Conservation (phyloP, 2,113 vertebrate species). For the Tetraodon nigroviridis region DNA sequence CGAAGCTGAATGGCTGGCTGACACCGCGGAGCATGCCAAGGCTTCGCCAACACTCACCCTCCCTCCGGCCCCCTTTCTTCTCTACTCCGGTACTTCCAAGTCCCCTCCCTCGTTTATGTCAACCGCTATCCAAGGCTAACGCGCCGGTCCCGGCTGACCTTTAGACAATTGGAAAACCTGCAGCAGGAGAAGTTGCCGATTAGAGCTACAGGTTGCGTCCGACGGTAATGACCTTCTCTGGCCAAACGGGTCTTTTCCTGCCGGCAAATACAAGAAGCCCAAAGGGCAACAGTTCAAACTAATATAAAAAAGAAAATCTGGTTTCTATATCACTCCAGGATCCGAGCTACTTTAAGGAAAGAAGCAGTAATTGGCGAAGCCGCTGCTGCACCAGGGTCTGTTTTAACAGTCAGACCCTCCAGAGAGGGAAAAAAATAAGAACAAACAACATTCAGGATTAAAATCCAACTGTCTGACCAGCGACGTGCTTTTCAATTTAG, state of each 20-base stretch:
- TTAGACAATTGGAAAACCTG: constrained; percentile 64
- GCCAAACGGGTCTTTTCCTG: constrained; percentile 38
- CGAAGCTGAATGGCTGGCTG: constrained; percentile 39
- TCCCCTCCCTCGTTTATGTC: constrained; percentile 49
- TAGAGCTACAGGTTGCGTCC: constrained; percentile 52
- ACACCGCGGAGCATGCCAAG: constrained; percentile 40
- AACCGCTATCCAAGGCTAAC: constrained; percentile 45
- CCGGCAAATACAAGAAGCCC: constrained; percentile 39
- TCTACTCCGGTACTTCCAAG: constrained; percentile 44
- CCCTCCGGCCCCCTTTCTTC: constrained; percentile 38
- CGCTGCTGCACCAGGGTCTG: no score
- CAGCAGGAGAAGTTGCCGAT: constrained; percentile 54
- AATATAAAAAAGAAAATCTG: constrained; percentile 20
- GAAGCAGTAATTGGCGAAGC: constrained; percentile 13
- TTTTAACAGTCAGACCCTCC: no score
- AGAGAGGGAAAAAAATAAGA: no score
- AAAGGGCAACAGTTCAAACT: constrained; percentile 29
- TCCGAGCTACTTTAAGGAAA: constrained; percentile 35
- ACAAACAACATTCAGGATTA: no score
- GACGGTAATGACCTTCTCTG: constrained; percentile 56
- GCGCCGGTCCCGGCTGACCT: constrained; percentile 57
- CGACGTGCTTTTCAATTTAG: no score
- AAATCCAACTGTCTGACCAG: no score
- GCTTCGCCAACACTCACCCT: constrained; percentile 39
- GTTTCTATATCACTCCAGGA: constrained; percentile 30